Conservation (phyloP, 2,888 invertebrate species). For the Chromoteleia sp. region DNA sequence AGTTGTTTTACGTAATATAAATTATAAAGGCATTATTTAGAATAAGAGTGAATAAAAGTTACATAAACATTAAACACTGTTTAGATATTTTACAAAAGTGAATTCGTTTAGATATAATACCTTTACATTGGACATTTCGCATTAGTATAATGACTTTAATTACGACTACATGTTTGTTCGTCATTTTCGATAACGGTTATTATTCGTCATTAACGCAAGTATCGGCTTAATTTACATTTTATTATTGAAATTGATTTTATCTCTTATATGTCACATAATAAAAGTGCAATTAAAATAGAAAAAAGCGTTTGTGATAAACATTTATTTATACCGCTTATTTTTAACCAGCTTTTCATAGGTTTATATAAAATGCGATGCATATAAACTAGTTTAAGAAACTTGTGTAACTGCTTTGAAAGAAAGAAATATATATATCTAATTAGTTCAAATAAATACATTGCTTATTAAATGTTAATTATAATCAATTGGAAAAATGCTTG, state of each 20-base stretch:
- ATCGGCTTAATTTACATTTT: slow-evolving; percentile 41
- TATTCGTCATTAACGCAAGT: slow-evolving; percentile 29
- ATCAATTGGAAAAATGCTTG: not conserved
- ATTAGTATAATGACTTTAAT: slow-evolving; percentile 31
- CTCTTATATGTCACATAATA: slow-evolving; percentile 17
- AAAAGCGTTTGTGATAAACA: slow-evolving; percentile 9
- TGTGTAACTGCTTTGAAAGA: slow-evolving; percentile 25
- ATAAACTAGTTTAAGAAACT: slow-evolving; percentile 42
- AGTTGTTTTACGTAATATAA: too few species aligned
- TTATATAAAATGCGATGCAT: slow-evolving; percentile 2
- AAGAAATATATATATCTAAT: slow-evolving; percentile 16
- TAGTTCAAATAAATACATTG: slow-evolving; percentile 20
- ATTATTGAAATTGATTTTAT: slow-evolving; percentile 36
- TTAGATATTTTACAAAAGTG: not conserved
- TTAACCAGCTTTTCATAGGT: slow-evolving; percentile 6
- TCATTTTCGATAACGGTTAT: slow-evolving; percentile 38
- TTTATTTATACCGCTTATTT: slow-evolving; percentile 6
- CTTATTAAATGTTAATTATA: slow-evolving; percentile 7
- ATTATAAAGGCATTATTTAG: too few species aligned
- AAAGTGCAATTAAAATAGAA: slow-evolving; percentile 40
- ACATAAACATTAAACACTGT: too few species aligned
- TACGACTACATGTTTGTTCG: slow-evolving; percentile 27
- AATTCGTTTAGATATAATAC: slow-evolving; percentile 16
- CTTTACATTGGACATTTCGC: slow-evolving; percentile 12
- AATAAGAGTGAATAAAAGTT: too few species aligned